Base-by-base conservation (phyloP, 2,113 vertebrate genomes). In the Gambusia holbrooki region DNA sequence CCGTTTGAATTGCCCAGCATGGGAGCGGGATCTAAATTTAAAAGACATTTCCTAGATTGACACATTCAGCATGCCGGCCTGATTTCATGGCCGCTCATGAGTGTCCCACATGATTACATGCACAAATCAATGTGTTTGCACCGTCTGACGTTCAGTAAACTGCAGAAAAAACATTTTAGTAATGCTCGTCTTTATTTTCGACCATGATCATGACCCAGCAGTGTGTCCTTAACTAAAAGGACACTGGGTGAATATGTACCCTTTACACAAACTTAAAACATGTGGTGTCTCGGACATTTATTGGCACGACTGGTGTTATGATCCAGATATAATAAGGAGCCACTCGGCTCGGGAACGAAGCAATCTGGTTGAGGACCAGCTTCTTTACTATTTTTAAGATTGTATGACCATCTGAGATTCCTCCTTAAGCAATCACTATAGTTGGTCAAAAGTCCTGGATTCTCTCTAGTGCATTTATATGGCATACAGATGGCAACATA, bases 1-100 rank as follows among this genome's bases (percentile, higher is more conserved):
- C 37, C 3, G 14, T 71, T 66, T 85, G 79, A 84, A 90, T 79
- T 77, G 68, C 87, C 35, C 87, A 51, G 75, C 63, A 25, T 81
- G 85, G 74, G 73, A 29, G 62, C 9, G 19, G 25, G 42, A 83
- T 79, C 48, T 61, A 75, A 84, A 78, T 73, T 70, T 71, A 67
- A 79, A 74, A 79, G 15, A 28, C 42, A 75, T 83, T 82, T 68
- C 60, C 66, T 37, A 30, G 42, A 84, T 64, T 75, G 80, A 63
- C 40, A 62, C 69, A 62, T 71, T 84, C 25, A 42, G 62, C 40
- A 32, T 13, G 40, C n/a, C 27, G 58, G 48, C 42, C 32, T 67
- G 13, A 22, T 29, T 86, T 69, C n/a, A 71, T 58, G 29, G 35
- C 58, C 69, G 60, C 19, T 28, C 58, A 45, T 27, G 51, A 14